Base-by-base conservation (phyloP, 1,140 invertebrate genomes). In the Dryas iulia region DNA sequence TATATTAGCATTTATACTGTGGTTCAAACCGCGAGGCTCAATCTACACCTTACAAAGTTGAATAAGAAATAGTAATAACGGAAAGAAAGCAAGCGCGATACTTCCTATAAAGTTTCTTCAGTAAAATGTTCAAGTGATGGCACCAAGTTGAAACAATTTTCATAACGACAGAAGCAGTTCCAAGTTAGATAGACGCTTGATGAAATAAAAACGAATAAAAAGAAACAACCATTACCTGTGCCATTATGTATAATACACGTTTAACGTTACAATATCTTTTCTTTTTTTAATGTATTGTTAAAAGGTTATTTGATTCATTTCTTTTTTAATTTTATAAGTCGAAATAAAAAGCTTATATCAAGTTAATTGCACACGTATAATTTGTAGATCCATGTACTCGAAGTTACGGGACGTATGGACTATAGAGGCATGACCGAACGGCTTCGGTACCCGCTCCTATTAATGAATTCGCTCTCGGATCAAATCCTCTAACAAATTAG, bases 401-500 rank as follows among this genome's bases (percentile, higher is more conserved):
- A 59, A 73, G 56, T 73, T 61, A 18, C 39, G 39, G 23, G 62
- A 64, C 39, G 39, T 47, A 3, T 21, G 39, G 39, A 21, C 39
- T 10, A 21, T 21, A 21, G 18, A 21, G 18, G 31, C 47, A 47
- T 21, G 64, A 31, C 31, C 33, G 39, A 56, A 33, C 65, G 60
- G 61, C 60, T 66, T 72, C 64, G 26, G 71, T 60, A 66, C 62
- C 71, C 67, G 73, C 72, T 71, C 69, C 71, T 71, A 77, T 72
- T 78, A 86, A 83, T 80, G 77, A 81, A 81, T 79, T 77, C 69
- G 70, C 73, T 72, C 71, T 69, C 69, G 74, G 76, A 79, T 71
- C 73, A 78, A 82, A 78, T 80, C 81, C 81, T 81, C 77, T 66
- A 74, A 82, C 82, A 83, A 84, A 84, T 84, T 86, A 82, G 74